Evolutionary conservation across 1,140 invertebrate genomes (phyloP).

Genomic region (Drosophila nebulosa): DNA sequence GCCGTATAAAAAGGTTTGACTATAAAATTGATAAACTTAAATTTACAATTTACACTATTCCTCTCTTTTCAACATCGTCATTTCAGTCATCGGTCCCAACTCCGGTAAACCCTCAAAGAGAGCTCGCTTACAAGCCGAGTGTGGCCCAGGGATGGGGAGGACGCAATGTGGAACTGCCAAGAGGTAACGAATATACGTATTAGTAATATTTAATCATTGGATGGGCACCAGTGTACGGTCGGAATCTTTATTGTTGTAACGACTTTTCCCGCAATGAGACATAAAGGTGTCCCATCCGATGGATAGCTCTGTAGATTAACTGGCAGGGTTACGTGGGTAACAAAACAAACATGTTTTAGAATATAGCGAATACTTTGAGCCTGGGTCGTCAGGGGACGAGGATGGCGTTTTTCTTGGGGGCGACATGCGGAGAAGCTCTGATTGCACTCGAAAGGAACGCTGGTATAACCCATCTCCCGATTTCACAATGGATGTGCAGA

Average conservation of each 20-base stretch:
- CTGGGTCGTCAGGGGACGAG: neutral
- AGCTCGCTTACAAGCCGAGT: conserved; percentile 82
- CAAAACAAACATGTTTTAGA: conserved; percentile 30
- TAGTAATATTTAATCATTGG: neutral
- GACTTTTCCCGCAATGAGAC: too few relatives aligned
- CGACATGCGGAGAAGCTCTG: neutral
- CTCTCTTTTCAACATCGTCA: neutral
- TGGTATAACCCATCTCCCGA: neutral
- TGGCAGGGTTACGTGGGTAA: neutral
- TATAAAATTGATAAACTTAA: neutral
- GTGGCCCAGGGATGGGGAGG: conserved; percentile 83
- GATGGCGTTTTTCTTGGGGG: neutral
- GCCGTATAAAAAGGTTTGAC: neutral
- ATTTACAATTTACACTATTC: neutral
- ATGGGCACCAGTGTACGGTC: neutral
- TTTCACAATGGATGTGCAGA: conserved; percentile 32
- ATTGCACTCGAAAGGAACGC: neutral
- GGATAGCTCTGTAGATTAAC: neutral
- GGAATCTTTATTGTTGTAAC: neutral
- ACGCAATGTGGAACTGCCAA: conserved; percentile 62
- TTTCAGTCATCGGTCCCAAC: conserved; percentile 6
- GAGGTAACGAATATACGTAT: conserved; percentile 41
- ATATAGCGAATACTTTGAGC: conserved; percentile 12
- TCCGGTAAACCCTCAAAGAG: conserved; percentile 53
- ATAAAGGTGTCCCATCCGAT: neutral